Percentiles rank a stretch among this genome's conserved stretches.
These are phyloP conservation scores for Rhinolophus ferrumequinum DNA, from an alignment of 2,113 vertebrate genomes.

Conservation along the genomic window DNA sequence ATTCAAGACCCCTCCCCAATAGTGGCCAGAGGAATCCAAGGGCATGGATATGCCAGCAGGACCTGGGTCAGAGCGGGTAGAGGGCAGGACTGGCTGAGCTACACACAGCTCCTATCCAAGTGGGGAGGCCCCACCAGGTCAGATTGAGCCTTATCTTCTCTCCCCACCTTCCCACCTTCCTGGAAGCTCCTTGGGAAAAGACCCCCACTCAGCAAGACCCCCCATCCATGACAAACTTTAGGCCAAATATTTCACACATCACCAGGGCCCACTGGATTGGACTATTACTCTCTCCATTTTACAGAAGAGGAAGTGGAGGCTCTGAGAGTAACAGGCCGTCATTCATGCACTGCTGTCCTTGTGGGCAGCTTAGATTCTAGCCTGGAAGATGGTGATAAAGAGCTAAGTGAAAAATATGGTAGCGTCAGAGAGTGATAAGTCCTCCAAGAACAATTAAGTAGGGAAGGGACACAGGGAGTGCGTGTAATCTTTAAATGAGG, in stretches of 20 bases:
- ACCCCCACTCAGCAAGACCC: not conserved
- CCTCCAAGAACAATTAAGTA: not conserved
- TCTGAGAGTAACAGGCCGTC: not conserved
- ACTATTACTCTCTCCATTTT: not conserved
- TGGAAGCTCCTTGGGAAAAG: not conserved
- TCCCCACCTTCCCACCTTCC: not conserved
- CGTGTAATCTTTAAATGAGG: not conserved
- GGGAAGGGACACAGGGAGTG: not conserved
- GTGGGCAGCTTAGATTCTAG: not conserved
- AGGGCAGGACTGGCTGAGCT: not conserved
- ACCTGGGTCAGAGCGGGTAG: not conserved
- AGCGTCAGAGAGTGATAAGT: not conserved
- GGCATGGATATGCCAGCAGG: not conserved
- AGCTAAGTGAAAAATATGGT: not conserved
- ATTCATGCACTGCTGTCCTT: not conserved
- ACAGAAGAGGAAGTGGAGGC: not conserved
- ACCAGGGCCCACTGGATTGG: too few species aligned
- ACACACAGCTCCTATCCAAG: not conserved
- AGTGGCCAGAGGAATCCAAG: not conserved
- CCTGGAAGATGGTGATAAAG: not conserved
- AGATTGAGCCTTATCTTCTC: not conserved
- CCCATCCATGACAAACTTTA: not conserved
- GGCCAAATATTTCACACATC: not conserved
- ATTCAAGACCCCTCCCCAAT: not conserved
- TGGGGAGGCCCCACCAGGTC: not conserved